Evolutionary conservation across 2,797 vertebrate genomes (phyloP).

Genomic region (Echiichthys vipera): DNA sequence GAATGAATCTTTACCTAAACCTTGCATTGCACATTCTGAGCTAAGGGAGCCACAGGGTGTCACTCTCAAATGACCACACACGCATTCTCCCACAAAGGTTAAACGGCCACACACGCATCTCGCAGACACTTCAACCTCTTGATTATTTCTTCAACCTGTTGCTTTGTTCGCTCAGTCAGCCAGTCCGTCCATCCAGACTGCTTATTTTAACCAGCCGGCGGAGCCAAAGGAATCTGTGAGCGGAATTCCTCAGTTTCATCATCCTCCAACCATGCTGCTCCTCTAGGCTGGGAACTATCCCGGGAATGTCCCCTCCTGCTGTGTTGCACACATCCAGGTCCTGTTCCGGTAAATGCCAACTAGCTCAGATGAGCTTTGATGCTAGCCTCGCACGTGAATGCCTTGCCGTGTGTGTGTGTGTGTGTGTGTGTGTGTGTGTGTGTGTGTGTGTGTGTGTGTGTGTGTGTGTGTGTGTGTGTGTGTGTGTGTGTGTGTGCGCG

Average conservation of each 20-base stretch:
- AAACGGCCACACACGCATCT: conserved; percentile 7
- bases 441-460: neutral
- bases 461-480: neutral
- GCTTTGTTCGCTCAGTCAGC: conserved; percentile 52
- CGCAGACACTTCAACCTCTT: neutral
- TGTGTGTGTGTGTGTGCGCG: neutral
- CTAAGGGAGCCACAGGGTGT: conserved; percentile 5
- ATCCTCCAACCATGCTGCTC: conserved; percentile 44
- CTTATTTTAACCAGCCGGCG: conserved; percentile 41
- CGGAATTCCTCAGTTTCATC: conserved; percentile 53
- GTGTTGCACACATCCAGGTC: conserved; percentile 69
- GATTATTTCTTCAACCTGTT: conserved; percentile 67
- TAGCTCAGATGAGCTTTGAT: conserved; percentile 68
- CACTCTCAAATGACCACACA: conserved; percentile 57
- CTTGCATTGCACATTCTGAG: neutral
- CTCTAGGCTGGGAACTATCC: conserved; percentile 58
- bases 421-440: conserved; percentile 1
- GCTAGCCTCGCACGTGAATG: conserved; percentile 39
- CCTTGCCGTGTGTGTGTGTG: neutral
- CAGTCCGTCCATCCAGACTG: conserved; percentile 15
- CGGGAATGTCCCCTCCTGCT: conserved; percentile 66
- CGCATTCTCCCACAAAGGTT: conserved; percentile 11
- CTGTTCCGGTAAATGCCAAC: conserved; percentile 67
- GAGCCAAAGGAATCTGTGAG: conserved; percentile 43
- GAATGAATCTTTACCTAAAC: neutral